These are phyloP conservation scores for Phalloptychus januarius DNA, from an alignment of 2,797 vertebrate species.

Conservation along the genomic window DNA sequence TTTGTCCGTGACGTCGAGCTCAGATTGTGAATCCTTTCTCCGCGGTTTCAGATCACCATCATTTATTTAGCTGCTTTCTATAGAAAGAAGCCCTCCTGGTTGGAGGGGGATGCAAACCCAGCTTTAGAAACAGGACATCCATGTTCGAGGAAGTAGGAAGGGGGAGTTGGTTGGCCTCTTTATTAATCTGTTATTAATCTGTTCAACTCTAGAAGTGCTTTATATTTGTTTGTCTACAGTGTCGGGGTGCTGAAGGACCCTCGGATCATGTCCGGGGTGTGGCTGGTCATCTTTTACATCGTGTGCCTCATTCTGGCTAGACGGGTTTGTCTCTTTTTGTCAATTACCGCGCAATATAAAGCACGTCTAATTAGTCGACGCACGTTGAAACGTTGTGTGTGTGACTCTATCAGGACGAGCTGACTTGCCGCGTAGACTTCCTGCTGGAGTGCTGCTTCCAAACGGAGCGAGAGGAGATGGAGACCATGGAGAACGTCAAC, in stretches of 20 bases:
- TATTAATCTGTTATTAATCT: not conserved
- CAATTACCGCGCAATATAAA: not conserved
- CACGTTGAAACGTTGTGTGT: not conserved
- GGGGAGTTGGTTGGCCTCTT: not conserved
- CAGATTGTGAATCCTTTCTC: slow-evolving; percentile 47
- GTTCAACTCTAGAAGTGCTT: not conserved
- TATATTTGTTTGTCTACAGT: slow-evolving; percentile 58
- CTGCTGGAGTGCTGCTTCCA: slow-evolving; percentile 86
- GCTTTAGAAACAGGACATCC: slow-evolving; percentile 32
- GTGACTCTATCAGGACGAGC: slow-evolving; percentile 81
- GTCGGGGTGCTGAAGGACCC: slow-evolving; percentile 88
- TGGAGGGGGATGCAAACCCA: not conserved
- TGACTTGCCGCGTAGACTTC: slow-evolving; percentile 88
- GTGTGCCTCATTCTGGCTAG: slow-evolving; percentile 85
- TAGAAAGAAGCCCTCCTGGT: not conserved
- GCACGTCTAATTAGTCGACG: not conserved
- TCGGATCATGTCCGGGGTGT: slow-evolving; percentile 87
- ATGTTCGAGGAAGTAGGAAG: slow-evolving; percentile 23
- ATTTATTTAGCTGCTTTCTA: slow-evolving; percentile 58
- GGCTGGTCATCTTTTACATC: slow-evolving; percentile 89
- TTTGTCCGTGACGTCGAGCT: slow-evolving; percentile 35
- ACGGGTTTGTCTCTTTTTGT: slow-evolving; percentile 77
- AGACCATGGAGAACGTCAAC: slow-evolving; percentile 90
- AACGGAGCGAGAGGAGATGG: slow-evolving; percentile 86
- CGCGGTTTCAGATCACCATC: slow-evolving; percentile 56